Conservation (phyloP, 2,888 invertebrate genomes). For the Netelia virgata region DNA sequence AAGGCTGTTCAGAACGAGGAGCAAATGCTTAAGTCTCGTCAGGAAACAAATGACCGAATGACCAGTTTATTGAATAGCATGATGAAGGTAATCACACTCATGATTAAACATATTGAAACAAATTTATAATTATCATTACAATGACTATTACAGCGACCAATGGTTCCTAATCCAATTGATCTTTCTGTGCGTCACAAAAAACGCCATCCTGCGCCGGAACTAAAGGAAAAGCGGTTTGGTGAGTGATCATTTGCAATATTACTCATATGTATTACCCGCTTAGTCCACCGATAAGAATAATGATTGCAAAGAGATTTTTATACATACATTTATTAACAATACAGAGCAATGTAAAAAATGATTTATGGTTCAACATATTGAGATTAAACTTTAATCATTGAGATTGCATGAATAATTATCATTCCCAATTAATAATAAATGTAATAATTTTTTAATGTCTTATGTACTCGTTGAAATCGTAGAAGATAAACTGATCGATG, state of each 20-base stretch:
- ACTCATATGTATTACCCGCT: background rate
- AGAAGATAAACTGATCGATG: conserved; percentile 86
- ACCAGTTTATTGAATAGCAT: conserved; percentile 64
- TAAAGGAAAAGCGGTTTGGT: background rate
- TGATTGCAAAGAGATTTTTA: background rate
- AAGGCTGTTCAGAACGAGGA: conserved; percentile 32
- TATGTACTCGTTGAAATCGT: conserved; percentile 39
- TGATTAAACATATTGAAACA: background rate
- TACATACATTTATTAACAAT: background rate
- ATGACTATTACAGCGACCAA: conserved; percentile 38
- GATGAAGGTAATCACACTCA: conserved; percentile 49
- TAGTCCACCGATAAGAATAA: background rate
- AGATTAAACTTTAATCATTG: background rate
- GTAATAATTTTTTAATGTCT: background rate
- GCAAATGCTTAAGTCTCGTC: conserved; percentile 48
- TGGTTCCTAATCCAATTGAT: conserved; percentile 61
- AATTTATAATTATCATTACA: background rate
- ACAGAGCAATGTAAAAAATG: background rate
- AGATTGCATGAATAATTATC: background rate
- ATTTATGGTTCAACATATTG: background rate
- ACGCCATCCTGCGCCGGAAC: conserved; percentile 2
- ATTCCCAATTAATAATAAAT: background rate
- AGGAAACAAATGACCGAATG: conserved; percentile 69
- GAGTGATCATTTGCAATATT: background rate
- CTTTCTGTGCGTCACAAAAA: conserved; percentile 68